Evolutionary conservation across 2,113 vertebrate species (phyloP).

Genomic region (Protobothrops mucrosquamatus): DNA sequence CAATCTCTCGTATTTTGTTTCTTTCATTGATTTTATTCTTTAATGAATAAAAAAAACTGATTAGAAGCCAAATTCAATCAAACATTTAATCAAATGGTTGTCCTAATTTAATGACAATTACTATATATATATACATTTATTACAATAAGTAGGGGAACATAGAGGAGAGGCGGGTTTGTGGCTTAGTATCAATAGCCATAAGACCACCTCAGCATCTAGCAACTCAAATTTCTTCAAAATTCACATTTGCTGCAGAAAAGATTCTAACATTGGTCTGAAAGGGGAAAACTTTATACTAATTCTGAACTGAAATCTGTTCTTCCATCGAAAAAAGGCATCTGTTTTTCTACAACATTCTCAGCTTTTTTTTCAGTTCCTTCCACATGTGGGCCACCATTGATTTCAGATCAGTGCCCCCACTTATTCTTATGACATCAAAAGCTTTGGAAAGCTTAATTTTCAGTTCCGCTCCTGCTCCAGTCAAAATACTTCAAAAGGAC

Average conservation of each 20-base stretch:
- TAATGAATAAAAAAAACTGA: background rate
- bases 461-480: background rate
- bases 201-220: background rate
- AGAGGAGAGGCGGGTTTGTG: background rate
- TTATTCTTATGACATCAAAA: background rate
- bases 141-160: background rate
- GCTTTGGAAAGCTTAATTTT: background rate
- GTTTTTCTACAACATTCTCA: background rate
- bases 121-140: background rate
- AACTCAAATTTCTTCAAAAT: background rate
- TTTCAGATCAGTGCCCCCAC: background rate
- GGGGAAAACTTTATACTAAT: background rate
- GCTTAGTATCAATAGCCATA: background rate
- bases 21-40: slow-evolving; percentile 5
- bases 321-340: background rate
- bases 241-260: background rate
- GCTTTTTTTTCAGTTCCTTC: background rate
- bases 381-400: background rate
- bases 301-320: background rate
- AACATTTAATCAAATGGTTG: background rate
- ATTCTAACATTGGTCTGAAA: background rate
- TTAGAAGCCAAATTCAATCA: background rate
- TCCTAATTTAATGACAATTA: background rate
- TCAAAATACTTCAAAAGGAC: background rate
- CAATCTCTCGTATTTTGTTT: background rate